These are phyloP conservation scores for Gymnobelideus leadbeateri DNA, from an alignment of 2,113 vertebrate genomes.

Conservation along the genomic window DNA sequence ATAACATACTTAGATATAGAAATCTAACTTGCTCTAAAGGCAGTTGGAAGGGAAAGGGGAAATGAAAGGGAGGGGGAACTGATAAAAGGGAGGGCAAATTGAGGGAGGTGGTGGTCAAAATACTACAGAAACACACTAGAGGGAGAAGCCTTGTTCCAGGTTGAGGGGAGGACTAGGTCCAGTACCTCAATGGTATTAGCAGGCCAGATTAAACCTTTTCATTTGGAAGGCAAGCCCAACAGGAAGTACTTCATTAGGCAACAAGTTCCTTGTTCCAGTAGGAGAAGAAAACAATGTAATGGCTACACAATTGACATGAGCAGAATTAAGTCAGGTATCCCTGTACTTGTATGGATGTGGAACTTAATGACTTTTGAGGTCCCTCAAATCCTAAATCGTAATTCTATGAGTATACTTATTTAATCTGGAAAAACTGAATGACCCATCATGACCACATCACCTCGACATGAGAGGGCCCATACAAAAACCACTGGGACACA, in stretches of 20 bases:
- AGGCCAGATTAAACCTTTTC: not conserved
- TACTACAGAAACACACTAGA: not conserved
- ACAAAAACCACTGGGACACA: not conserved
- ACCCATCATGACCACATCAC: not conserved
- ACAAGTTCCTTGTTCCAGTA: not conserved
- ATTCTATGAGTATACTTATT: not conserved
- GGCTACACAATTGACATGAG: not conserved
- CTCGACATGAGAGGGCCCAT: not conserved
- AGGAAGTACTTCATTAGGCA: not conserved
- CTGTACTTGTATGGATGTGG: not conserved
- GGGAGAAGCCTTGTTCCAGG: not conserved
- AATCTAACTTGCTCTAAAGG: too few species aligned
- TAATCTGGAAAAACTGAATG: not conserved
- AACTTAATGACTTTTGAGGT: not conserved
- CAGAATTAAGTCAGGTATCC: not conserved
- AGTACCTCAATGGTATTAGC: not conserved
- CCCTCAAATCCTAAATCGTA: not conserved
- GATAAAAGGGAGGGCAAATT: too few species aligned
- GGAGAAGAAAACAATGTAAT: not conserved
- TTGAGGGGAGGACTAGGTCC: not conserved
- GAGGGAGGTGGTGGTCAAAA: too few species aligned
- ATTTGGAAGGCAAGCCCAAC: not conserved
- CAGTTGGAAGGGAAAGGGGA: too few species aligned
- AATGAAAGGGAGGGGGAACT: too few species aligned
- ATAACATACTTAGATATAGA: too few species aligned